Evolutionary conservation across 2,797 vertebrate genomes (phyloP).

Genomic region (Rhynchotus rufescens): DNA sequence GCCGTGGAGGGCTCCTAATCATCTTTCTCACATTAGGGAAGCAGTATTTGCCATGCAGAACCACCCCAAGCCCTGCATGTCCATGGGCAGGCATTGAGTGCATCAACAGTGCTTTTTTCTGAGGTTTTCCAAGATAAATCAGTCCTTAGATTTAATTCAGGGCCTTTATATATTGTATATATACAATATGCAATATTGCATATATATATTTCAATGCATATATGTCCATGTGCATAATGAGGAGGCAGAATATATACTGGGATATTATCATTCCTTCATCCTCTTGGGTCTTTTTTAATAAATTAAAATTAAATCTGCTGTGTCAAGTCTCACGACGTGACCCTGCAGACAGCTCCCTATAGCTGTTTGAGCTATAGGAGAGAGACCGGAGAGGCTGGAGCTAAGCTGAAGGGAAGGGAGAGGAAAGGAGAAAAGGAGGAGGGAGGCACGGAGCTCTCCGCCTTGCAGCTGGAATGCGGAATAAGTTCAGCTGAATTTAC

Average conservation of each 20-base stretch:
- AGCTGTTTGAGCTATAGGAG: background rate
- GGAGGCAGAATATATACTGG: too few species aligned
- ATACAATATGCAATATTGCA: too few species aligned
- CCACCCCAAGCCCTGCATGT: background rate
- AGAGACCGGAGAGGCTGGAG: background rate
- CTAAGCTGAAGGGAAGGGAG: background rate
- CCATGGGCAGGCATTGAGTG: accelerated
- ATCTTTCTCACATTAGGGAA: background rate
- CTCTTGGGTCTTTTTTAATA: background rate
- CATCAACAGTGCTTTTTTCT: background rate
- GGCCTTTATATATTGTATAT: too few species aligned
- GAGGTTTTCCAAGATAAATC: background rate
- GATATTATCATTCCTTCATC: background rate
- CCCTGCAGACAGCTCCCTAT: background rate
- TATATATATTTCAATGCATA: too few species aligned
- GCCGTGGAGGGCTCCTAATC: too few species aligned
- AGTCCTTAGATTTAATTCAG: background rate
- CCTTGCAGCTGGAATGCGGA: background rate
- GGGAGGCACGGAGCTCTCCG: background rate
- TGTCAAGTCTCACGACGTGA: background rate
- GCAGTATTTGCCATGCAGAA: background rate
- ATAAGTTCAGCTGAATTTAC: background rate
- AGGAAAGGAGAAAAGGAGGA: background rate
- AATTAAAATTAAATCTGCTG: background rate
- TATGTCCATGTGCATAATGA: too few species aligned